Evolutionary conservation across 1,140 invertebrate genomes (phyloP).

Genomic region (Brachionus rubens): DNA sequence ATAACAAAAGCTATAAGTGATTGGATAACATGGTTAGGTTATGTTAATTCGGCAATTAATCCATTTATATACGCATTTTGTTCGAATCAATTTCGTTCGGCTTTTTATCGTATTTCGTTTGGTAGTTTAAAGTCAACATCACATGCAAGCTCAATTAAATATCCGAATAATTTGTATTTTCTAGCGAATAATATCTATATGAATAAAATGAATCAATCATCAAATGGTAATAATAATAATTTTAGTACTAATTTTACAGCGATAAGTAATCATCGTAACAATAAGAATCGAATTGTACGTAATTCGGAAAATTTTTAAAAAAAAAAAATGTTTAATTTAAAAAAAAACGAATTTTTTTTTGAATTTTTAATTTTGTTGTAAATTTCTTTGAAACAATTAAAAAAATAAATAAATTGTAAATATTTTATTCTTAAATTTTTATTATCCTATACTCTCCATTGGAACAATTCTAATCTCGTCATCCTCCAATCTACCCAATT

Average conservation of each 20-base stretch:
- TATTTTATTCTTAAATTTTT: no score
- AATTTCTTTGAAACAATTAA: no score
- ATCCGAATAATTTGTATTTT: slow-evolving; percentile 14
- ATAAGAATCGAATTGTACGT: not conserved
- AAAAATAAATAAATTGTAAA: no score
- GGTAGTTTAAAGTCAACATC: slow-evolving; percentile 26
- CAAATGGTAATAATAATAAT: slow-evolving; percentile 5
- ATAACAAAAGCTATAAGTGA: slow-evolving; percentile 70
- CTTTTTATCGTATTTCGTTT: slow-evolving; percentile 45
- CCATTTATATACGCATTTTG: slow-evolving; percentile 66
- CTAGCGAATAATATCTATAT: slow-evolving; percentile 1
- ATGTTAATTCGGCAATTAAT: slow-evolving; percentile 86
- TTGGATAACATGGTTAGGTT: slow-evolving; percentile 94
- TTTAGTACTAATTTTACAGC: not conserved
- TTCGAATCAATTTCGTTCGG: slow-evolving; percentile 45
- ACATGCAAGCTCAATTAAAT: not conserved
- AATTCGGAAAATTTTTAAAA: slow-evolving; percentile 12
- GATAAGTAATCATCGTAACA: not conserved
- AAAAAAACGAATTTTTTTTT: no score
- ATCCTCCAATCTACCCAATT: no score
- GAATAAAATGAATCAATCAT: not conserved
- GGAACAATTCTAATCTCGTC: no score
- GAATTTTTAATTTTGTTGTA: no score
- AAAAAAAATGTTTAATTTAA: no score
- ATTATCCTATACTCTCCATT: no score